Percentiles rank a stretch among this genome's conserved stretches.
These are phyloP conservation scores for Imbricaverruca yamaguchii DNA, from an alignment of 2,888 invertebrate species.

Conservation along the genomic window DNA sequence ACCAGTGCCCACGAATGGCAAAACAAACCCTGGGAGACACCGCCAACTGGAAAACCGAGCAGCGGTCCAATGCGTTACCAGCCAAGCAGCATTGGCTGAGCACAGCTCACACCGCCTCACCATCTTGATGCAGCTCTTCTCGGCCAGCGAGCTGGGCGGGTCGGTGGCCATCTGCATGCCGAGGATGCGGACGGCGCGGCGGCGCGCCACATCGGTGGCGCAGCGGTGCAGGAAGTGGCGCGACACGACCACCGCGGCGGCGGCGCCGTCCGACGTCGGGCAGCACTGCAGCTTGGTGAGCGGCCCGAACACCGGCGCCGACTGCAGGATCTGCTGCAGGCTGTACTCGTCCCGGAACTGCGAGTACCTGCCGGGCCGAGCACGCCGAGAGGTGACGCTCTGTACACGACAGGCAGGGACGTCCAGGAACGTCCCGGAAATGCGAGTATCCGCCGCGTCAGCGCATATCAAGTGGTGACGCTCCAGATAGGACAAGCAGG, in stretches of 20 bases:
- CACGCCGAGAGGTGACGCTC: not conserved
- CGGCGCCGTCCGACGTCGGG: conserved; percentile 97
- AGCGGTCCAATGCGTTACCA: no score
- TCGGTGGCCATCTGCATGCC: conserved; percentile 98
- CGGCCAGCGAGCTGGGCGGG: conserved; percentile 70
- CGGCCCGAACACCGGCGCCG: conserved; percentile 81
- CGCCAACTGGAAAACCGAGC: no score
- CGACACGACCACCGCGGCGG: conserved; percentile 82
- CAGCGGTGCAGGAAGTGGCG: conserved; percentile 82
- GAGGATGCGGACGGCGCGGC: conserved; percentile 86
- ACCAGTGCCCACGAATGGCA: no score
- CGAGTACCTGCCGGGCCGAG: conserved; percentile 56
- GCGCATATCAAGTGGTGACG: no score
- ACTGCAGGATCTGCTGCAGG: conserved; percentile 78
- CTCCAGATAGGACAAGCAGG: no score
- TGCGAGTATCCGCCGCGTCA: no score
- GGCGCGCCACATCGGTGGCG: conserved; percentile 51
- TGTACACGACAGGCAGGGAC: no score
- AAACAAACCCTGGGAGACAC: no score
- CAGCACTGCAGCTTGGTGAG: conserved; percentile 95
- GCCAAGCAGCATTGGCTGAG: no score
- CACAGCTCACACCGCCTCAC: conserved; percentile 40
- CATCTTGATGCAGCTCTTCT: conserved; percentile 69
- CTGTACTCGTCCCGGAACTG: conserved; percentile 89
- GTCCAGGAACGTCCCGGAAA: no score